Percentiles rank a stretch among this genome's conserved stretches.
These are phyloP conservation scores for Argyra leucocephala DNA, from an alignment of 2,888 invertebrate genomes.

Conservation along the genomic window DNA sequence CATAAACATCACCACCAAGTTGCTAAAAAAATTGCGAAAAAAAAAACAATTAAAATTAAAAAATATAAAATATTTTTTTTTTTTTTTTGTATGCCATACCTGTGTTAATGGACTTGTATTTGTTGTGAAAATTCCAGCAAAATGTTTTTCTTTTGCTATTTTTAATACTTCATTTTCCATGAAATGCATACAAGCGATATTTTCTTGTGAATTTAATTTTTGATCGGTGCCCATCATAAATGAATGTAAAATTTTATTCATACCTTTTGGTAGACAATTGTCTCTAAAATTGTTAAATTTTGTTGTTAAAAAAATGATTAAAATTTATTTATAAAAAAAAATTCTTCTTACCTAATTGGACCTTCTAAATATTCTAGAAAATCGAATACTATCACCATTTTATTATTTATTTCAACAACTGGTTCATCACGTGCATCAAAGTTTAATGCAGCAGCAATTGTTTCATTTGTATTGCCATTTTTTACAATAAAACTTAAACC, in stretches of 20 bases:
- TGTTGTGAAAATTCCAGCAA: slow-evolving; percentile 71
- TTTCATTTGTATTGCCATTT: slow-evolving; percentile 45
- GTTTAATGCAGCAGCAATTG: slow-evolving; percentile 64
- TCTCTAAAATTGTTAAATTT: slow-evolving; percentile 41
- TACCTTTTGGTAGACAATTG: slow-evolving; percentile 51
- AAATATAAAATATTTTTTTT: not conserved
- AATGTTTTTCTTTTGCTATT: slow-evolving; percentile 55
- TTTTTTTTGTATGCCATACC: slow-evolving; percentile 43
- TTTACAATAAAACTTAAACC: slow-evolving; percentile 64
- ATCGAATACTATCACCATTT: slow-evolving; percentile 62
- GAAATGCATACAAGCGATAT: slow-evolving; percentile 66
- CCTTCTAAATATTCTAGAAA: slow-evolving; percentile 70
- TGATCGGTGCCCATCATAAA: slow-evolving; percentile 80
- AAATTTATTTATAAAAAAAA: not conserved
- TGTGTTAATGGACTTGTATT: slow-evolving; percentile 83
- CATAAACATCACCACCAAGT: slow-evolving; percentile 68
- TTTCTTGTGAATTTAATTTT: slow-evolving; percentile 57
- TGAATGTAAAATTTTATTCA: slow-evolving; percentile 65
- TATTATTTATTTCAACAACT: slow-evolving; percentile 56
- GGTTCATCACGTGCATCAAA: slow-evolving; percentile 77
- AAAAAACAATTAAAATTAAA: slow-evolving; percentile 10
- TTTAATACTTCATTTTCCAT: slow-evolving; percentile 67
- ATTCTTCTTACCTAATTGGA: slow-evolving; percentile 52
- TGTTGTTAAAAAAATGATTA: not conserved
- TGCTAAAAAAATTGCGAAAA: slow-evolving; percentile 50